phyloP scores from a whole-genome alignment of 2,888 invertebrate genomes.

The Plagodis pulveraria region DNA sequence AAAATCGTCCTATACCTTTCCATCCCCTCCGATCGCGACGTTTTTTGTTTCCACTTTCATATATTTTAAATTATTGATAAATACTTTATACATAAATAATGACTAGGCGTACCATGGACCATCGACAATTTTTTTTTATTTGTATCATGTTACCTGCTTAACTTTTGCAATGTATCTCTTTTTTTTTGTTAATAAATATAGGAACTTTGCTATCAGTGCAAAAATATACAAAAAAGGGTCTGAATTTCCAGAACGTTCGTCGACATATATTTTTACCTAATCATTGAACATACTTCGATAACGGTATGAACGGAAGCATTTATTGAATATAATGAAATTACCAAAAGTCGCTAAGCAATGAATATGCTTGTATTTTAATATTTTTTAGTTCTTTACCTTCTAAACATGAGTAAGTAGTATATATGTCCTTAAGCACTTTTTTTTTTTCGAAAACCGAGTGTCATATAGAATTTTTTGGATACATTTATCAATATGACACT shows the following conservation, averaged over 20 bases:
- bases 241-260: constrained; percentile 37
- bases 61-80: constrained; percentile 64
- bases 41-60: constrained; percentile 49
- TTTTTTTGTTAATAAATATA: constrained; percentile 67
- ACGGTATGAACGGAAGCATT: constrained; percentile 62
- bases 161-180: constrained; percentile 52
- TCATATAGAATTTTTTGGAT: constrained; percentile 37
- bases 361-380: constrained; percentile 52
- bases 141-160: constrained; percentile 47
- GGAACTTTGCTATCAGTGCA: constrained; percentile 81
- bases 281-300: constrained; percentile 35
- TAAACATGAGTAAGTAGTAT: constrained; percentile 70
- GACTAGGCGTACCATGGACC: constrained; percentile 82
- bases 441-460: constrained; percentile 52
- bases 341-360: constrained; percentile 68
- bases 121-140: constrained; percentile 56
- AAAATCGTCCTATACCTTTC: constrained; percentile 50
- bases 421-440: constrained; percentile 73
- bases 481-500: constrained; percentile 43
- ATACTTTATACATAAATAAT: constrained; percentile 77
- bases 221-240: constrained; percentile 53
- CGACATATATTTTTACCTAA: constrained; percentile 45
- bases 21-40: constrained; percentile 57
- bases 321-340: constrained; percentile 52
- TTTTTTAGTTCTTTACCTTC: constrained; percentile 53